Evolutionary conservation across 2,888 invertebrate species (phyloP).

Genomic region (Globia sparganii): DNA sequence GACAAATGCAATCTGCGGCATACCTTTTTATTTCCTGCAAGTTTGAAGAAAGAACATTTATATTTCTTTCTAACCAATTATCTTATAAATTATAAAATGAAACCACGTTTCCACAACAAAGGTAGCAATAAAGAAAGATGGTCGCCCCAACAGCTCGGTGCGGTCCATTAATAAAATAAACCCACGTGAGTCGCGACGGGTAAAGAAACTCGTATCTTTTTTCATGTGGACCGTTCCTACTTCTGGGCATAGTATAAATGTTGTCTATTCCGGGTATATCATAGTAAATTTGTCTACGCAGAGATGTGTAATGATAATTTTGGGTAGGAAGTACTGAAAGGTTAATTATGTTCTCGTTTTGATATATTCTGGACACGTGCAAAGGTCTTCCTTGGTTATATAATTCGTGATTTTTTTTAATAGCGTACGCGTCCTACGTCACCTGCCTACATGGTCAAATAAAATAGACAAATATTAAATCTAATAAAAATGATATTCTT

Average conservation of each 20-base stretch:
- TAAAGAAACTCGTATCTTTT: constrained; percentile 60
- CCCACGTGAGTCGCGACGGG: constrained; percentile 51
- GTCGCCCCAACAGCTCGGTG: constrained; percentile 38
- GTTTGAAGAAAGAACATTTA: constrained; percentile 8
- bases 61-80: not conserved
- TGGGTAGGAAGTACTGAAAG: constrained; percentile 33
- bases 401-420: not conserved
- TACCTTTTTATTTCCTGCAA: not conserved
- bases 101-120: constrained; percentile 42
- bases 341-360: constrained; percentile 44
- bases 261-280: constrained; percentile 50
- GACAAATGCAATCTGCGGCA: not conserved
- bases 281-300: constrained; percentile 62
- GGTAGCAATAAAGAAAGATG: constrained; percentile 63
- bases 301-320: constrained; percentile 53
- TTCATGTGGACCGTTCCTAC: constrained; percentile 42
- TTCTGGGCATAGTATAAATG: constrained; percentile 59
- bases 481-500: not conserved
- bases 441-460: no score
- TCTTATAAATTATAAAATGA: constrained; percentile 51
- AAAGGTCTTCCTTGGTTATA: not conserved
- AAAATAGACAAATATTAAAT: not conserved
- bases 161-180: constrained; percentile 67
- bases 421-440: no score
- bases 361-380: constrained; percentile 24